phyloP scores from a whole-genome alignment of 2,888 invertebrate genomes.

The Rhagium mordax region DNA sequence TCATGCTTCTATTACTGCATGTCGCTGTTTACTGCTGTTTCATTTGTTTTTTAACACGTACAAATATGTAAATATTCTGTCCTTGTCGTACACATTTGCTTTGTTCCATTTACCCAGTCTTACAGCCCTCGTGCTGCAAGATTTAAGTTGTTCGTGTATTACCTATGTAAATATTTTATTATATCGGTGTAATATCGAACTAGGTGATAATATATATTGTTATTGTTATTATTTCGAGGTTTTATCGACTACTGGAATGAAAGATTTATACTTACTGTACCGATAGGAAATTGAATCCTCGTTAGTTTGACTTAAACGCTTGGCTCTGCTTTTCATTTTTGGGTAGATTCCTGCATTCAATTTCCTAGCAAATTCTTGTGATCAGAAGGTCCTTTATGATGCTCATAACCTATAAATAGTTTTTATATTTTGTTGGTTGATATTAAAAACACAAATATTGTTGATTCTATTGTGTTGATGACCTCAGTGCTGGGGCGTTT shows the following conservation, averaged over 20 bases:
- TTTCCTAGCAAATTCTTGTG: neutral
- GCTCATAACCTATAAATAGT: constrained; percentile 8
- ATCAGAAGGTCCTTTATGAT: constrained; percentile 3
- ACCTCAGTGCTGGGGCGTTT: constrained; percentile 3
- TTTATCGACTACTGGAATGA: neutral
- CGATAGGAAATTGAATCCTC: neutral
- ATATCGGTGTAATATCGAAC: neutral
- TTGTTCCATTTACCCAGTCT: no score
- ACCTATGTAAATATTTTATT: neutral
- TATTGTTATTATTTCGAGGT: neutral
- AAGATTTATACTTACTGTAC: neutral
- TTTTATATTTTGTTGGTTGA: constrained; percentile 4
- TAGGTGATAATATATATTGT: neutral
- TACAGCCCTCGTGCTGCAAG: no score
- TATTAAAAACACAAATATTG: constrained; percentile 14
- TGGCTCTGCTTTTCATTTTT: no score
- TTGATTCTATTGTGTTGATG: constrained; percentile 3
- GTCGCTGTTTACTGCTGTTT: no score
- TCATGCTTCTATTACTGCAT: no score
- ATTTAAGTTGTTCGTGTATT: no score
- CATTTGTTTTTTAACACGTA: no score
- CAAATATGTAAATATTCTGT: no score
- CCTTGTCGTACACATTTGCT: no score
- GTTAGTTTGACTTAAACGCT: neutral
- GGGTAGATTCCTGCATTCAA: no score